A percentile compares a stretch with the other conserved stretches of the same genome.
These are phyloP conservation scores for Ridgeia piscesae DNA, from an alignment of 1,140 invertebrate species.

Conservation along the genomic window DNA sequence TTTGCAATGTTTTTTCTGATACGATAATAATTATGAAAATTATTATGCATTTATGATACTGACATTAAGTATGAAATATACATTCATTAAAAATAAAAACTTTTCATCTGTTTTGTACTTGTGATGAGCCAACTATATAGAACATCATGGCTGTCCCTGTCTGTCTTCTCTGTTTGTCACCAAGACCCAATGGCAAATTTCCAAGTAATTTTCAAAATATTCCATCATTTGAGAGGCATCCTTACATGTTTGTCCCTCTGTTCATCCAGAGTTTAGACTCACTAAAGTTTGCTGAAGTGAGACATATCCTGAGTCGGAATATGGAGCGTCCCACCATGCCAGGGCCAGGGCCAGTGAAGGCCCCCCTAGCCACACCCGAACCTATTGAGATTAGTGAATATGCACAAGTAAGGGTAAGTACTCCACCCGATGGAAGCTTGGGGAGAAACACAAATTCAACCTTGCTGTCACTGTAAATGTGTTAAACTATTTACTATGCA, in stretches of 20 bases:
- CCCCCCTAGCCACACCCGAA: constrained; percentile 79
- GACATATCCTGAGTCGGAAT: constrained; percentile 23
- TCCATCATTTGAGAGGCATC: not conserved
- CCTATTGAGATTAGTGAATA: constrained; percentile 70
- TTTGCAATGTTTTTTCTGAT: too few relatives aligned
- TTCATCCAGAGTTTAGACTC: constrained; percentile 27
- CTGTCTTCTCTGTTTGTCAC: too few relatives aligned
- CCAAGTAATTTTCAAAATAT: not conserved
- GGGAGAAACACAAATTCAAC: not conserved
- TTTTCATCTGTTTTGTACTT: too few relatives aligned
- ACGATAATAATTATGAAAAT: too few relatives aligned
- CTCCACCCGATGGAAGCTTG: not conserved
- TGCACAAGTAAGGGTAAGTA: constrained; percentile 46
- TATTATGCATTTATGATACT: too few relatives aligned
- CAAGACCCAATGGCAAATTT: not conserved
- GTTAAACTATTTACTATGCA: too few relatives aligned
- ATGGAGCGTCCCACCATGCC: not conserved
- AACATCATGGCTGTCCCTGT: too few relatives aligned
- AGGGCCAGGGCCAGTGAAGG: constrained; percentile 52
- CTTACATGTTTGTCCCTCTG: constrained; percentile 22
- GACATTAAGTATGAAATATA: too few relatives aligned
- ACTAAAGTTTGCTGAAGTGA: constrained; percentile 25
- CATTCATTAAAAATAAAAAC: too few relatives aligned
- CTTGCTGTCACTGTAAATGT: not conserved
- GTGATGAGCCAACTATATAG: too few relatives aligned